A percentile compares a stretch with the other conserved stretches of the same genome.
Conservation (phyloP, 2,888 invertebrate genomes). For the Glyphotaelius pellucidus region DNA sequence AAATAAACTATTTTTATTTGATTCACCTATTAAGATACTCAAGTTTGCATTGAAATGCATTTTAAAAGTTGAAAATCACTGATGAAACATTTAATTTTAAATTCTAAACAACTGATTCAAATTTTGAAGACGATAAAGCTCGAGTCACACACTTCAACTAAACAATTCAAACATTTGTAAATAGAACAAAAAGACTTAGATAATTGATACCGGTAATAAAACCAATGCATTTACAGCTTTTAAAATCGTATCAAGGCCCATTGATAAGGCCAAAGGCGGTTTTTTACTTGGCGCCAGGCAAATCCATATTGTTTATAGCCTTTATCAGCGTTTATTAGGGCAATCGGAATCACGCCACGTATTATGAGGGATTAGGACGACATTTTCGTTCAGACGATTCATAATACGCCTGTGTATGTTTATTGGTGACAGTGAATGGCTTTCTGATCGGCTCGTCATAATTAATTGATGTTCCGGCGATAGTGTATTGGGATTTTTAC, state of each 20-base stretch:
- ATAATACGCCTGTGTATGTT: neutral
- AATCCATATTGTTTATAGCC: constrained; percentile 36
- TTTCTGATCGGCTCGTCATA: constrained; percentile 37
- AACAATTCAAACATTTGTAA: neutral
- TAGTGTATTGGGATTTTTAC: constrained; percentile 36
- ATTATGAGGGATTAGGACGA: constrained; percentile 15
- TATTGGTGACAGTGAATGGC: constrained; percentile 37
- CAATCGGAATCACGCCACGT: constrained; percentile 13
- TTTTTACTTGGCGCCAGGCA: constrained; percentile 45
- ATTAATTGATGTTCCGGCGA: constrained; percentile 29
- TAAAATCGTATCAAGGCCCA: constrained; percentile 23
- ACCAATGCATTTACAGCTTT: constrained; percentile 16
- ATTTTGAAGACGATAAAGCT: neutral
- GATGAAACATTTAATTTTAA: neutral
- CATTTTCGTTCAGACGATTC: constrained; percentile 24
- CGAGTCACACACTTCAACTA: neutral
- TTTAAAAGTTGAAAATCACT: neutral
- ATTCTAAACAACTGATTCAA: neutral
- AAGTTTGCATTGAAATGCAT: neutral
- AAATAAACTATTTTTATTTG: neutral
- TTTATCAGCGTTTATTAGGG: constrained; percentile 39
- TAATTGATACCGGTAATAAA: constrained; percentile 25
- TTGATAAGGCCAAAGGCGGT: constrained; percentile 42
- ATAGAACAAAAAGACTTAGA: neutral
- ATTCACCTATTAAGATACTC: neutral